Percentiles rank a stretch among this genome's conserved stretches.
phyloP scores from a whole-genome alignment of 2,888 invertebrate species.

The Slavum lentiscoides region DNA sequence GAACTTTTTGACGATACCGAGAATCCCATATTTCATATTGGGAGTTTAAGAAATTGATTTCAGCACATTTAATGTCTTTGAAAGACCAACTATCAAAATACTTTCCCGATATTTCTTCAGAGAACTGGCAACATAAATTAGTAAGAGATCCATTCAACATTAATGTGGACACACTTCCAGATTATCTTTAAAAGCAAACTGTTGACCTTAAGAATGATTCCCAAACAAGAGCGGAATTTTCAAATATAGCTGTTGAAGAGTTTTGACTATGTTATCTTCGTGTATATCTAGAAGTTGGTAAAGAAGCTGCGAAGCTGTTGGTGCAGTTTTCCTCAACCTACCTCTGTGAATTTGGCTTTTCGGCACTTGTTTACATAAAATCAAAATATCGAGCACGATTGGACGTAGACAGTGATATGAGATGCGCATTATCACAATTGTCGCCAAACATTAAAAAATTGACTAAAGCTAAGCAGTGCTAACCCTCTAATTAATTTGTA shows the following conservation, averaged over 20 bases:
- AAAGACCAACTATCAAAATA: too few relatives aligned
- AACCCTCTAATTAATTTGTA: too few relatives aligned
- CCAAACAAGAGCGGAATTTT: too few relatives aligned
- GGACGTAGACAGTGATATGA: conserved; percentile 5
- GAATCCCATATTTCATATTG: too few relatives aligned
- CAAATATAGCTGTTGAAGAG: background rate
- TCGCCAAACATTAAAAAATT: conserved; percentile 22
- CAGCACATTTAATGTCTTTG: too few relatives aligned
- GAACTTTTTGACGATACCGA: too few relatives aligned
- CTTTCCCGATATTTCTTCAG: too few relatives aligned
- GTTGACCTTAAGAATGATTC: too few relatives aligned
- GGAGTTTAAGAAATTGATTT: too few relatives aligned
- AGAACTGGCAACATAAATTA: background rate
- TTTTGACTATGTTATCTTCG: background rate
- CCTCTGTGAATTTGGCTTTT: background rate
- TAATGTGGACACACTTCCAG: background rate
- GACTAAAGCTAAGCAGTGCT: conserved; percentile 2
- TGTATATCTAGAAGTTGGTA: background rate
- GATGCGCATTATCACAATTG: conserved; percentile 18
- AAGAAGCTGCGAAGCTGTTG: background rate
- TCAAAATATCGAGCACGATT: conserved; percentile 11
- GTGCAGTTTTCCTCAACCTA: background rate
- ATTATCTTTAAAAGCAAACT: background rate
- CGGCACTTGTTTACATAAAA: background rate
- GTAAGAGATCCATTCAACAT: background rate